phyloP scores from a whole-genome alignment of 2,113 vertebrate genomes.

The Ptilorrhoa leucosticta region DNA sequence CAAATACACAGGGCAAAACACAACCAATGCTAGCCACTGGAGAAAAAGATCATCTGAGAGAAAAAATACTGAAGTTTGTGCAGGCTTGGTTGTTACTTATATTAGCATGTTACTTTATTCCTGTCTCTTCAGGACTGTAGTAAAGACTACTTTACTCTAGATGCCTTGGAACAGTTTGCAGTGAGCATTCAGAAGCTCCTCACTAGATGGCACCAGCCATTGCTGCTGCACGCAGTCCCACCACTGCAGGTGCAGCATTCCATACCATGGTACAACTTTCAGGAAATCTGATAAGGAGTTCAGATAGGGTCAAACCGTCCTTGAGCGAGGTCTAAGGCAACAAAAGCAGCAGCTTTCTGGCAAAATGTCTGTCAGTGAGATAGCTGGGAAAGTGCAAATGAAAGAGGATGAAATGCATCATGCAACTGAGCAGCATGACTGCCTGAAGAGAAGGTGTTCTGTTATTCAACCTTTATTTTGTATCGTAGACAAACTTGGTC shows the following conservation, averaged over 20 bases:
- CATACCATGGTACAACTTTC: not conserved
- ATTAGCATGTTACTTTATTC: not conserved
- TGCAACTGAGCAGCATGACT: not conserved
- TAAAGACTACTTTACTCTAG: not conserved
- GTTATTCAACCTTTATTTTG: not conserved
- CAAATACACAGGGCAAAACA: not conserved
- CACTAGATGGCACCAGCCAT: slow-evolving; percentile 53
- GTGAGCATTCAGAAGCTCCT: not conserved
- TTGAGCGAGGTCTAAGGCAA: not conserved
- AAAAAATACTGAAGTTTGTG: not conserved
- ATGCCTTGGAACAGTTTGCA: not conserved
- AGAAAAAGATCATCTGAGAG: not conserved
- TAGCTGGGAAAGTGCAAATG: not conserved
- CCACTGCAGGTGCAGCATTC: not conserved
- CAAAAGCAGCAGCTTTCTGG: not conserved
- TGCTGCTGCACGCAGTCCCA: not conserved
- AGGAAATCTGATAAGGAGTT: not conserved
- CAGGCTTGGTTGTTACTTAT: not conserved
- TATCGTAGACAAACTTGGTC: not conserved
- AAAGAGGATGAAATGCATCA: not conserved
- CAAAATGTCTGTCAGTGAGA: not conserved
- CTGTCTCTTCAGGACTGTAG: not conserved
- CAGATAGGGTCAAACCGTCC: not conserved
- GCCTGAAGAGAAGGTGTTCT: not conserved
- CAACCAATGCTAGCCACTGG: not conserved